These are phyloP conservation scores for Ciconia maguari DNA, from an alignment of 2,113 vertebrate species.

Conservation along the genomic window DNA sequence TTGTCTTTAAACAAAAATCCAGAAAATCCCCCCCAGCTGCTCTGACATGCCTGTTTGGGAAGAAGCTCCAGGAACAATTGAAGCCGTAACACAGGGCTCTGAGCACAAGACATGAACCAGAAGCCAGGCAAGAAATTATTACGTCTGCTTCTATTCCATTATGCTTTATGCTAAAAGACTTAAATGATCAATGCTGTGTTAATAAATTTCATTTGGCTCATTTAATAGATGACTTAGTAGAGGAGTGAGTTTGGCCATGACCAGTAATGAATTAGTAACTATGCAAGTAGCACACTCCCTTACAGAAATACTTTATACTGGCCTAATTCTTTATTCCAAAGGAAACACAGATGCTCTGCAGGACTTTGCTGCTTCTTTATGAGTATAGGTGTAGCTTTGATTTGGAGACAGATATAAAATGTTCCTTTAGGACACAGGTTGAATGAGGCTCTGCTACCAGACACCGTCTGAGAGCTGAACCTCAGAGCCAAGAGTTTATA, in stretches of 20 bases:
- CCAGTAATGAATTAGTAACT: conserved; percentile 63
- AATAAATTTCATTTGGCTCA: conserved; percentile 63
- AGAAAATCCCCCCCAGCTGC: not conserved
- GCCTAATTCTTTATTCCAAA: not conserved
- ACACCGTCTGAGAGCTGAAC: not conserved
- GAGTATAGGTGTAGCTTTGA: not conserved
- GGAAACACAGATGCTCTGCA: not conserved
- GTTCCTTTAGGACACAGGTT: not conserved
- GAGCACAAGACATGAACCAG: not conserved
- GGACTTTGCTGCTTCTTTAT: not conserved
- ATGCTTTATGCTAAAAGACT: conserved; percentile 51
- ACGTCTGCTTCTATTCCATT: conserved; percentile 32
- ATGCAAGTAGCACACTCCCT: conserved; percentile 41
- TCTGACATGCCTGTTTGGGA: not conserved
- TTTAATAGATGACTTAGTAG: conserved; percentile 60
- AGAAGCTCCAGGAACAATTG: not conserved
- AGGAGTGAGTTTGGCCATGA: conserved; percentile 49
- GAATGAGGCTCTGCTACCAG: not conserved
- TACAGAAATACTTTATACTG: not conserved
- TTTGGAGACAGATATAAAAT: not conserved
- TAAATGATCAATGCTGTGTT: conserved; percentile 56
- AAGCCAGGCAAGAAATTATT: conserved; percentile 6
- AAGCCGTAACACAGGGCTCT: not conserved
- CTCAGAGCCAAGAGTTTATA: not conserved
- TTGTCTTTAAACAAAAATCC: not conserved